Evolutionary conservation across 2,888 invertebrate genomes (phyloP), one percentile per base, ranked within the genome.

Genomic region (Euspilapteryx auroguttella): DNA sequence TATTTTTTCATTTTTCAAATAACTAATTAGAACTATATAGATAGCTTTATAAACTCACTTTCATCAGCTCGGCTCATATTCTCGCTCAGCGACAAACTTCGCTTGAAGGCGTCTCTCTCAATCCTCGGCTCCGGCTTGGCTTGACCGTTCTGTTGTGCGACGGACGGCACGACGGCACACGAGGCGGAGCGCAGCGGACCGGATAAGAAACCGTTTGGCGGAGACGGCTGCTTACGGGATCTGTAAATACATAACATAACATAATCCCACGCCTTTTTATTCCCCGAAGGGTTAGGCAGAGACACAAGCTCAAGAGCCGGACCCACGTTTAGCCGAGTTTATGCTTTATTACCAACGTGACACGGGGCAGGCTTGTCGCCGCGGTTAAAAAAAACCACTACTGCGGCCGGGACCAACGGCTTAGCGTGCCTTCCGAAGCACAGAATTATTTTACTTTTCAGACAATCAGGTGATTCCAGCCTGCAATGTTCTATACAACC

Each of bases 11-110:
- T n/a, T n/a, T n/a, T n/a, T n/a, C n/a, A n/a, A n/a, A n/a, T n/a
- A n/a, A n/a, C n/a, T n/a, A n/a, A n/a, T n/a, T n/a, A n/a, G n/a
- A n/a, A n/a, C n/a, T n/a, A n/a, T n/a, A n/a, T n/a, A n/a, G n/a
- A n/a, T n/a, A n/a, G n/a, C n/a, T n/a, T n/a, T n/a, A n/a, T n/a
- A n/a, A n/a, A 64, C 73, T 62, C 24, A 73, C 73, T 65, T 39
- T 68, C 71, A 37, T 71, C 66, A 3, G 58, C 45, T 37, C 63
- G 25, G 37, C 66, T 66, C 40, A 75, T 66, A 41, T 62, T 73
- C 41, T 75, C 75, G 50, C 68, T 73, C 38, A 73, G 69, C 6
- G 71, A 71, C 32, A 73, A 73, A 36, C 75, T 75, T 5, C 73
- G 48, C 32, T 75, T 75, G 45, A 75, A 73, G 4, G 63, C 56